Conservation (phyloP, 2,797 vertebrate species). For the Chanos chanos region DNA sequence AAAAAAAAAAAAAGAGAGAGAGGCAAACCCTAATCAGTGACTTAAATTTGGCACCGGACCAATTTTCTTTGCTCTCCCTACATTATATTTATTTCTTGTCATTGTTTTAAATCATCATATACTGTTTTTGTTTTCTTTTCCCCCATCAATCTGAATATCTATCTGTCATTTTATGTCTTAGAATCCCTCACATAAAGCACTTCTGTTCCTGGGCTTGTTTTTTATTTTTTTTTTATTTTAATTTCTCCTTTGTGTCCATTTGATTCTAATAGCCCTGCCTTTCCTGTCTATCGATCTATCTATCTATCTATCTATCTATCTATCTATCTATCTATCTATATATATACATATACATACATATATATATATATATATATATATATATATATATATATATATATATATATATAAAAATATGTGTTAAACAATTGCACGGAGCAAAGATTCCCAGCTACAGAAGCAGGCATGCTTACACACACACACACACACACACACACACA, state of each 20-base stretch:
- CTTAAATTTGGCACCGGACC: conserved; percentile 47
- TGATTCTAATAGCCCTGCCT: conserved; percentile 22
- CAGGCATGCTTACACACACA: not conserved
- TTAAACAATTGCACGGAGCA: conserved; percentile 41
- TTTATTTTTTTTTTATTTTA: conserved; percentile 12
- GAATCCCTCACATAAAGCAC: not conserved
- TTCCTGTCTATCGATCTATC: no score
- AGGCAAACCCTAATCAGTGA: no score
- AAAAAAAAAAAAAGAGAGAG: not conserved
- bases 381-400: no score
- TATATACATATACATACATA: no score
- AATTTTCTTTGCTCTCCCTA: conserved; percentile 30
- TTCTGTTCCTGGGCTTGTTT: not conserved
- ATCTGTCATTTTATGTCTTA: no score
- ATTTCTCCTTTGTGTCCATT: conserved; percentile 1
- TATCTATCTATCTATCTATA: no score
- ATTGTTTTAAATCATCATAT: conserved; percentile 39
- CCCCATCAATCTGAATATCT: no score
- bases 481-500: not conserved
- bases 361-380: no score
- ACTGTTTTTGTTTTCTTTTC: conserved; percentile 12
- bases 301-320: no score
- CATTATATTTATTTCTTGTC: conserved; percentile 42
- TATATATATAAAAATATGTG: conserved; percentile 30
- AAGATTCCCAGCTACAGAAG: not conserved